Evolutionary conservation across 2,888 invertebrate species (phyloP).

Genomic region (Ecdyonurus torrentis): DNA sequence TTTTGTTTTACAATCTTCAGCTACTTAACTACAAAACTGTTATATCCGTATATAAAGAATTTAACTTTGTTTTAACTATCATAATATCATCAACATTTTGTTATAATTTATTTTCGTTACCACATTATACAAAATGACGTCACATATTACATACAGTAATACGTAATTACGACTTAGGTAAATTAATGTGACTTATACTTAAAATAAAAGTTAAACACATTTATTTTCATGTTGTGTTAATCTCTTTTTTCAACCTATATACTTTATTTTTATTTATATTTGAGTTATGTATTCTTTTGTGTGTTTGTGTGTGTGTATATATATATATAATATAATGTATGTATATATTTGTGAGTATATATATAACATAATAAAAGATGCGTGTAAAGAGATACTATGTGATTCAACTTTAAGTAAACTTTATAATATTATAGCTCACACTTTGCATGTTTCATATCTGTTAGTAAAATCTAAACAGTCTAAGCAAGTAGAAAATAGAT

Average conservation of each 20-base stretch:
- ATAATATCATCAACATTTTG: neutral
- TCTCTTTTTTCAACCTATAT: neutral
- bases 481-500: neutral
- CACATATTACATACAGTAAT: neutral
- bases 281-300: too few species aligned
- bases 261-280: too few species aligned
- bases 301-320: too few species aligned
- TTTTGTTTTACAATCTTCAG: too few species aligned
- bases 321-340: too few species aligned
- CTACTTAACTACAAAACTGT: too few species aligned
- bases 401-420: neutral
- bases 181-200: neutral
- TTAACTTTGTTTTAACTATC: neutral
- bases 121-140: neutral
- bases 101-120: too few species aligned
- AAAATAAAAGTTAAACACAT: neutral
- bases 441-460: neutral
- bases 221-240: neutral
- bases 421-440: neutral
- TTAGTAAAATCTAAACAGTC: neutral
- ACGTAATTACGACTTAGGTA: neutral
- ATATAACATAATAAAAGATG: too few species aligned
- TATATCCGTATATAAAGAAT: too few species aligned
- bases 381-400: neutral
- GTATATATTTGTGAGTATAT: too few species aligned